Percentiles rank a stretch among this genome's conserved stretches.
phyloP scores from a whole-genome alignment of 2,113 vertebrate genomes.

The Gracilinanus agilis region DNA sequence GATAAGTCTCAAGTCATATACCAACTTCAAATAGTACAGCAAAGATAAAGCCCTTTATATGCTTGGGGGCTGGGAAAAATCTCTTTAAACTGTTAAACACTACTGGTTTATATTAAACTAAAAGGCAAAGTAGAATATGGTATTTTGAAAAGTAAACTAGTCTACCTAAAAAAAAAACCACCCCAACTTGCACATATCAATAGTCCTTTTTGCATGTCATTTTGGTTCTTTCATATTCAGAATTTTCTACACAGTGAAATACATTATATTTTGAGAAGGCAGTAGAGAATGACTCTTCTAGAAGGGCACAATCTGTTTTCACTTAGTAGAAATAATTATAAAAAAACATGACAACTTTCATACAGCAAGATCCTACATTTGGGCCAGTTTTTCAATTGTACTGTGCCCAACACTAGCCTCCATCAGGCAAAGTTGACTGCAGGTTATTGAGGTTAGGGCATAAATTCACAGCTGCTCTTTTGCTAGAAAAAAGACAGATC shows the following conservation, averaged over 20 bases:
- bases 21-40: background rate
- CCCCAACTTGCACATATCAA: background rate
- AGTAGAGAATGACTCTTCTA: too few relatives aligned
- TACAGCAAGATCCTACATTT: background rate
- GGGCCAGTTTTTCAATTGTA: background rate
- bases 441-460: background rate
- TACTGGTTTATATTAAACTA: too few relatives aligned
- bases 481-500: background rate
- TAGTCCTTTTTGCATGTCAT: background rate
- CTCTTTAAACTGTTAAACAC: background rate
- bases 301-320: background rate
- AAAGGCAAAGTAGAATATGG: background rate
- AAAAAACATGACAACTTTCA: too few relatives aligned
- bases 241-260: background rate
- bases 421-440: background rate
- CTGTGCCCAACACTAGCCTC: background rate
- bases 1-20: background rate
- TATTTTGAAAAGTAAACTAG: background rate
- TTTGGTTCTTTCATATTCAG: background rate
- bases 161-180: background rate
- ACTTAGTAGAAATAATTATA: background rate
- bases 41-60: background rate
- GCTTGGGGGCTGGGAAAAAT: background rate
- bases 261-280: background rate
- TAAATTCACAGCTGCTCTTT: background rate